Evolutionary conservation across 2,113 vertebrate genomes (phyloP), one percentile per base, ranked within the genome.

Genomic region (Psittacara wagleri): DNA sequence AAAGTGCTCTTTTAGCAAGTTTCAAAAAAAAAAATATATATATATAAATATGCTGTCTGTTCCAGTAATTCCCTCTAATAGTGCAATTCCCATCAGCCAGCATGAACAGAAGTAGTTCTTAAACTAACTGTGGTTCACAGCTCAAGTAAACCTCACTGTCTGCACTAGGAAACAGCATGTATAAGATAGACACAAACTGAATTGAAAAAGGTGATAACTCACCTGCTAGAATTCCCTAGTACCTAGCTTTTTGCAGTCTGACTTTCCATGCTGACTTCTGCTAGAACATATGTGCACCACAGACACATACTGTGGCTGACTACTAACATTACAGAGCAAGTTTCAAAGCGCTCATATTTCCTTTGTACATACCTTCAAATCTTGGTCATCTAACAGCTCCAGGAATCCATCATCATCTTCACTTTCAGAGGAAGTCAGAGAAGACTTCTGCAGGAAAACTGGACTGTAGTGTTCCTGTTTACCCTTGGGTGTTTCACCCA

Each of bases 331-430:
- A 8, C 44, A 41, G 41, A 44, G 43, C 43, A 19, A 25, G 7
- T 22, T 2, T 39, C 17, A 48, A 25, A 11, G 3, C 4, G 9
- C 22, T 33, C 23, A 0, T 1, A 1, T 2, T 37, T 44, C 46
- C 55, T 62, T n/a, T 1, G 4, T 8, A 79, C 72, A 0, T 85
- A 98, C 98, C 96, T 97, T 97, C 54, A 97, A 13, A 24, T 98
- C 98, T 57, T 98, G 96, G 69, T 98, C 99, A 24, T 99, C 99
- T 17, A 99, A 76, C 28, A 98, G 97, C 7, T 99, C 99, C 62
- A 99, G 95, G 96, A 99, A 99, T 10, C 99, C 99, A 54, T 99
- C 99, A 0, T 99, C 99, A 4, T 97, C 96, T 31, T 98, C 98
- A 3, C 97, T 97, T 8, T 98, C 95, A 3, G 97, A 95, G 24